Evolutionary conservation across 2,797 vertebrate genomes (phyloP).

Genomic region (Tragopan temminckii): DNA sequence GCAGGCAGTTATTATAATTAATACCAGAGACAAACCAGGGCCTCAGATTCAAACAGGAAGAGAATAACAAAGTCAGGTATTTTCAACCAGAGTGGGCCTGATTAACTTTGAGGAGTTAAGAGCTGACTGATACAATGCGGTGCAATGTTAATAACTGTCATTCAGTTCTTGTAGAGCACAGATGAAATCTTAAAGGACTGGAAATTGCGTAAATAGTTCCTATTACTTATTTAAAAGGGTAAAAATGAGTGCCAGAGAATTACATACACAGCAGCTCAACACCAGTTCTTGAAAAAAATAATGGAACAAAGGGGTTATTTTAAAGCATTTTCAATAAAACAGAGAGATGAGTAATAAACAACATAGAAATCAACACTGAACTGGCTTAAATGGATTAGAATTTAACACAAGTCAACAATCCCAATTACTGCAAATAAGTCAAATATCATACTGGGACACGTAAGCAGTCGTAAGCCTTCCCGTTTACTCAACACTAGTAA

Average conservation of each 20-base stretch:
- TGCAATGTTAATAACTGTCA: neutral
- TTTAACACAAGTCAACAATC: neutral
- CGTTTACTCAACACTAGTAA: neutral
- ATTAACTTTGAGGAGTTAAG: neutral
- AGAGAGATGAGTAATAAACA: conserved; percentile 6
- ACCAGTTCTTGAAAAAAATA: conserved; percentile 46
- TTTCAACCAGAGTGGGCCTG: neutral
- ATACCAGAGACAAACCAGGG: conserved; percentile 22
- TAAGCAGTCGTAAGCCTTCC: neutral
- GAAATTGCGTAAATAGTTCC: neutral
- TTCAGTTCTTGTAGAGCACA: neutral
- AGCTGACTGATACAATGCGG: conserved; percentile 11
- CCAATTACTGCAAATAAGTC: neutral
- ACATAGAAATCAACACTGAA: neutral
- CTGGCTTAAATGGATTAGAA: conserved; percentile 4
- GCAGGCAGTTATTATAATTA: conserved; percentile 25
- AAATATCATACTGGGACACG: neutral
- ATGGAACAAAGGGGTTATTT: neutral
- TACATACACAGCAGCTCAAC: neutral
- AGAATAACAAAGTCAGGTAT: neutral
- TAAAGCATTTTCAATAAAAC: conserved; percentile 33
- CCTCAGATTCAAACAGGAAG: neutral
- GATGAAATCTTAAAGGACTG: neutral
- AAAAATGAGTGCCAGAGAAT: neutral
- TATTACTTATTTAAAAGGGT: neutral